Evolutionary conservation across 2,888 invertebrate genomes (phyloP).

Genomic region (Tetragonula carbonaria): DNA sequence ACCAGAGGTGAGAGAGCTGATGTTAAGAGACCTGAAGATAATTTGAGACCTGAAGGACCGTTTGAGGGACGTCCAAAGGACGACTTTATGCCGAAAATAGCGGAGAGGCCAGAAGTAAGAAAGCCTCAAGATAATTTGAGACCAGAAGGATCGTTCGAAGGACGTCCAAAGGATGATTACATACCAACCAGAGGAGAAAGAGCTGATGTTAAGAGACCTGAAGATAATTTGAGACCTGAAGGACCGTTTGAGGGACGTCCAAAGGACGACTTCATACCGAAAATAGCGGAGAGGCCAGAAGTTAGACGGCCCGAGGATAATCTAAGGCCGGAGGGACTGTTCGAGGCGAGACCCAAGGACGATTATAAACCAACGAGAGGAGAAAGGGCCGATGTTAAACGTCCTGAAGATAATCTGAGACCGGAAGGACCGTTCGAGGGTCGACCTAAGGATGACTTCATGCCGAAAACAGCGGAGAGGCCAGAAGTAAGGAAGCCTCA

Average conservation of each 20-base stretch:
- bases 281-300: conserved; percentile 86
- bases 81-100: conserved; percentile 77
- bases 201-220: too few relatives aligned
- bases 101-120: conserved; percentile 78
- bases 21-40: conserved; percentile 84
- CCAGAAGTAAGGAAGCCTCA: conserved; percentile 4
- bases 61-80: conserved; percentile 77
- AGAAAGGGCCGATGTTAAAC: conserved; percentile 70
- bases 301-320: conserved; percentile 83
- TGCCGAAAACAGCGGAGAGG: conserved; percentile 12
- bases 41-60: conserved; percentile 85
- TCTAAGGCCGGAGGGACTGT: background rate
- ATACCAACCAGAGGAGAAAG: too few relatives aligned
- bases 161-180: conserved; percentile 32
- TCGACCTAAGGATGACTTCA: conserved; percentile 9
- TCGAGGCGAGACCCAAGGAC: conserved; percentile 70
- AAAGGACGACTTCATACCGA: conserved; percentile 56
- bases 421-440: conserved; percentile 84
- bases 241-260: conserved; percentile 85
- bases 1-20: conserved; percentile 32
- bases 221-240: conserved; percentile 87
- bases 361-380: conserved; percentile 71
- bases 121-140: conserved; percentile 87
- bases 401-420: conserved; percentile 84
- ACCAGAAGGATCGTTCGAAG: conserved; percentile 87